Evolutionary conservation across 2,888 invertebrate species (phyloP).

Genomic region (Sympetrum striolatum): DNA sequence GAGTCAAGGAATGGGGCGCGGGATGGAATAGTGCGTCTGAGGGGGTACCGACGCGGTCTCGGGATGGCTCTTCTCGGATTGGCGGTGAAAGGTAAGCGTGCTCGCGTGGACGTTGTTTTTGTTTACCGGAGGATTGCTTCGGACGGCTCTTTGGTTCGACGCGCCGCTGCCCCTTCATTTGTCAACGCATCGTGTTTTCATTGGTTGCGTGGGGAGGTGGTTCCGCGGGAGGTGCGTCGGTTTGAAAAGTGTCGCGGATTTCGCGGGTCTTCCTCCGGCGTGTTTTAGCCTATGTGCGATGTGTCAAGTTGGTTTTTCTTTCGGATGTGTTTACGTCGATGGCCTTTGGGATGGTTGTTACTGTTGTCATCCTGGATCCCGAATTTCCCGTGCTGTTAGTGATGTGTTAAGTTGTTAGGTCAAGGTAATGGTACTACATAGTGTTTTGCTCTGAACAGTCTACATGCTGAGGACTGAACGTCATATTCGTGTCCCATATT

Average conservation of each 20-base stretch:
- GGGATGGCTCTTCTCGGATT: slow-evolving; percentile 8
- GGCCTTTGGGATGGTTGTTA: neutral
- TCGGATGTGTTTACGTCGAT: neutral
- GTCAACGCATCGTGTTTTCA: neutral
- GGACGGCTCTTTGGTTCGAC: neutral
- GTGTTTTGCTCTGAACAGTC: neutral
- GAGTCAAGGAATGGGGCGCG: neutral
- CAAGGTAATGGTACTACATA: neutral
- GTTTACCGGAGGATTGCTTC: neutral
- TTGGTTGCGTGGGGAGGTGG: neutral
- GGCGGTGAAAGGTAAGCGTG: neutral
- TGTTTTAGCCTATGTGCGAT: neutral
- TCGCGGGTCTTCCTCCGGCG: too few relatives aligned
- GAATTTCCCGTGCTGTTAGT: too few relatives aligned
- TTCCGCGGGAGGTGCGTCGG: neutral
- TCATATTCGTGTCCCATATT: too few relatives aligned
- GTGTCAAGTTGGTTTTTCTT: neutral
- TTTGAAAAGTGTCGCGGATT: neutral
- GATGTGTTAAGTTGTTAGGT: neutral
- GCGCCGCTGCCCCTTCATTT: neutral
- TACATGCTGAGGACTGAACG: too few relatives aligned
- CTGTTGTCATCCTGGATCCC: neutral
- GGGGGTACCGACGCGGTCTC: neutral
- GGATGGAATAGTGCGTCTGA: slow-evolving; percentile 14
- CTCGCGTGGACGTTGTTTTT: neutral